Conservation (phyloP, 2,888 invertebrate species). For the Plebejus argus region DNA sequence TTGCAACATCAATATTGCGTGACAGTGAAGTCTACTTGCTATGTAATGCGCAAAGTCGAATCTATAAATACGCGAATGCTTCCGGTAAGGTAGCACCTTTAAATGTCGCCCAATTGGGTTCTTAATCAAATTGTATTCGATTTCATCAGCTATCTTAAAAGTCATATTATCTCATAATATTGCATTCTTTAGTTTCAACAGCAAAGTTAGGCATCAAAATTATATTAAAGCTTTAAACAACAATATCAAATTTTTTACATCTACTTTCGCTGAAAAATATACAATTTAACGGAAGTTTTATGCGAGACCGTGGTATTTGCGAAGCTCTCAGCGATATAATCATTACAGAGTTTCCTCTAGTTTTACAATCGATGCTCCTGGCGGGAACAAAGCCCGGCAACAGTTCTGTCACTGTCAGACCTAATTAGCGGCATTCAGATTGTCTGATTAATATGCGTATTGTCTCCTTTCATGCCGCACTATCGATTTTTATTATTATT, state of each 20-base stretch:
- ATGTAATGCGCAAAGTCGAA: too few species aligned
- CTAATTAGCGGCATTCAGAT: conserved; percentile 76
- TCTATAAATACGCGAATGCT: too few species aligned
- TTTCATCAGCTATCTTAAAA: too few species aligned
- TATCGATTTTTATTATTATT: conserved; percentile 42
- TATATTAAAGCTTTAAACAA: too few species aligned
- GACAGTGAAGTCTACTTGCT: too few species aligned
- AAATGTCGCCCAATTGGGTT: too few species aligned
- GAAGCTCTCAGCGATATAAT: background rate
- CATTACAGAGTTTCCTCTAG: conserved; percentile 11
- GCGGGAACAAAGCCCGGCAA: conserved; percentile 62
- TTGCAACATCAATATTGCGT: too few species aligned
- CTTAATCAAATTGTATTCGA: too few species aligned
- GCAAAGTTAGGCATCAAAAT: too few species aligned
- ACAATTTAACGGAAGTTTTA: background rate
- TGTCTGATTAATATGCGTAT: conserved; percentile 76
- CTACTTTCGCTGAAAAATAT: background rate
- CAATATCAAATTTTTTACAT: background rate
- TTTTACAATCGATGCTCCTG: conserved; percentile 50
- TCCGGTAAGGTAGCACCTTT: too few species aligned
- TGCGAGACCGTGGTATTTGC: background rate
- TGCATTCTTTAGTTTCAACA: too few species aligned
- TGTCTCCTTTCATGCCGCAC: conserved; percentile 62
- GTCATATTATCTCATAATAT: too few species aligned
- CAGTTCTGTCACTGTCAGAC: conserved; percentile 72